Evolutionary conservation across 2,888 invertebrate genomes (phyloP), one percentile per base, ranked within the genome.

Genomic region (Pseudococcus viburni): DNA sequence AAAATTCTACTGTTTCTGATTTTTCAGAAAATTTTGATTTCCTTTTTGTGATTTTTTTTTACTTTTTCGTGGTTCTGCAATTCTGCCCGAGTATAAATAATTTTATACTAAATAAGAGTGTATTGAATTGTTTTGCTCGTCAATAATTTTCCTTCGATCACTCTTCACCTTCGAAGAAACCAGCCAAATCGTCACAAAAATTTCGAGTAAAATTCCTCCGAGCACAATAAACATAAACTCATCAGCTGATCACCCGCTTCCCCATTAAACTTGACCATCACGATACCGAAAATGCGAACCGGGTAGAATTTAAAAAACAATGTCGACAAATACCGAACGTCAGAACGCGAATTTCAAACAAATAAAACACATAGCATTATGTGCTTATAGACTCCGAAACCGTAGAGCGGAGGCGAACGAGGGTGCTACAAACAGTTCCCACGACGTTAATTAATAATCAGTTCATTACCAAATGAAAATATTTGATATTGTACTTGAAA

Each of bases 401-500:
- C 26, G 55, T 55, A 55, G 6, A 55, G 51, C 51, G 15, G n/a
- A 55, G 55, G n/a, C 48, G 11, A n/a, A n/a, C 12, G 55, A n/a
- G 55, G 55, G 55, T 7, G n/a, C 68, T 11, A 11, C 15, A 26
- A 68, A 68, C 22, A 68, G 68, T 68, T 68, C 68, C 68, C 68
- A 68, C 68, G 68, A 68, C 26, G 68, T 68, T 68, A 68, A 68
- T 68, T 68, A 68, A 68, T 68, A 68, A 68, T 68, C 68, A 68
- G 68, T 68, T 68, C 68, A 68, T 68, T 68, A 68, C 68, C 68
- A 68, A 68, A 68, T 68, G 68, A 68, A 68, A 68, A 68, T 68
- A 68, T 68, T 68, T 68, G 68, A 68, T 68, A 68, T 68, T 68
- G 68, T 68, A 68, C 68, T 68, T 68, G 68, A 68, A 68, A 68